Conservation (phyloP, 2,888 invertebrate genomes). For the Bembecia ichneumoniformis region DNA sequence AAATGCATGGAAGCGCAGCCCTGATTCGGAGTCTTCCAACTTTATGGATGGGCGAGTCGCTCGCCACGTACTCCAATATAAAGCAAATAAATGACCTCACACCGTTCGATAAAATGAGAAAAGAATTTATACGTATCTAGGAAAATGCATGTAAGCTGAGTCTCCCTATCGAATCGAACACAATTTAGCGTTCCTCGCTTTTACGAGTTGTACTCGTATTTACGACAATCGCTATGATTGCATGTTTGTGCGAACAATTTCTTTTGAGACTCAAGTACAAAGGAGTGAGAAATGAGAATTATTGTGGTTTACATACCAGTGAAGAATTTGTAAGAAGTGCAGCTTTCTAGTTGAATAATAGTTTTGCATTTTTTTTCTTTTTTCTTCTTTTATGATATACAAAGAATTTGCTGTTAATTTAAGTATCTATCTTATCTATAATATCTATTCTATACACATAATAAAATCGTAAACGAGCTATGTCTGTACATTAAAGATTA, state of each 20-base stretch:
- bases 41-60: conserved; percentile 19
- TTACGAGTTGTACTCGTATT: conserved; percentile 15
- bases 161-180: conserved; percentile 16
- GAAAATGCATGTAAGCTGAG: conserved; percentile 38
- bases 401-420: too few species aligned
- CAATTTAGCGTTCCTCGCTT: conserved; percentile 9
- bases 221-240: conserved; percentile 7
- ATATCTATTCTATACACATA: too few species aligned
- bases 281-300: not conserved
- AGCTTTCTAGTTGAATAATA: not conserved
- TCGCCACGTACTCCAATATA: conserved; percentile 43
- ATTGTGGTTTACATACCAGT: not conserved
- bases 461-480: too few species aligned
- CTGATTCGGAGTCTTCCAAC: conserved; percentile 9
- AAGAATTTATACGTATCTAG: conserved; percentile 44
- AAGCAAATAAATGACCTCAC: conserved; percentile 53
- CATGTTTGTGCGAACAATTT: not conserved
- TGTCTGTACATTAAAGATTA: too few species aligned
- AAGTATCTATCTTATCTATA: too few species aligned
- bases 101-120: conserved; percentile 44
- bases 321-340: not conserved
- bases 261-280: not conserved
- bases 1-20: conserved; percentile 8
- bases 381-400: too few species aligned
- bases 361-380: too few species aligned